A percentile compares a stretch with the other conserved stretches of the same genome.
Conservation (phyloP, 2,888 invertebrate species). For the Darwinula stevensoni region DNA sequence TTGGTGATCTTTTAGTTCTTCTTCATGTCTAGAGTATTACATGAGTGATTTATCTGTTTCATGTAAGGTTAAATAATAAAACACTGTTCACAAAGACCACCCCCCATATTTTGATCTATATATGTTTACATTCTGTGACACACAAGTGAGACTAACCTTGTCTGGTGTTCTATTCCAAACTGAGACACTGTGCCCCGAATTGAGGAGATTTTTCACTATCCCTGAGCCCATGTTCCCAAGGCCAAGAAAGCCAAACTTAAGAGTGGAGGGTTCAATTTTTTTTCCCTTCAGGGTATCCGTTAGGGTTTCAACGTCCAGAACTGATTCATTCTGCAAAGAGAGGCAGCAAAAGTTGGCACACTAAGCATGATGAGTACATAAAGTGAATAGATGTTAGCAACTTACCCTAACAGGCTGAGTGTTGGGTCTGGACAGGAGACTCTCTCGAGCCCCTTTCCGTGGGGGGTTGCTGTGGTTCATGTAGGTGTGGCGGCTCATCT, state of each 20-base stretch:
- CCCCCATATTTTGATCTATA: too few relatives aligned
- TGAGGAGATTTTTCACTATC: slow-evolving; percentile 74
- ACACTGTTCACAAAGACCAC: too few relatives aligned
- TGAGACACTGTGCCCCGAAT: slow-evolving; percentile 70
- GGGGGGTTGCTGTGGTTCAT: background rate
- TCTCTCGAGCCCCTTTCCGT: background rate
- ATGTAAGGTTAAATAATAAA: too few relatives aligned
- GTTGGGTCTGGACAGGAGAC: background rate
- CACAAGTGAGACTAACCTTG: slow-evolving; percentile 40
- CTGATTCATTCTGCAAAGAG: slow-evolving; percentile 40
- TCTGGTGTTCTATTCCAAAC: slow-evolving; percentile 77
- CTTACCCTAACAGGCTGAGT: too few relatives aligned
- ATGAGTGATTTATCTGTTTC: too few relatives aligned
- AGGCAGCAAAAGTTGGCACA: too few relatives aligned
- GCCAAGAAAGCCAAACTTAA: slow-evolving; percentile 79
- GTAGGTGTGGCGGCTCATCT: too few relatives aligned
- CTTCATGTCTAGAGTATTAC: too few relatives aligned
- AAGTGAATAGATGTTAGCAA: too few relatives aligned
- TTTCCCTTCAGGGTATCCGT: slow-evolving; percentile 49
- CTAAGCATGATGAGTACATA: too few relatives aligned
- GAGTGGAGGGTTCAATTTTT: slow-evolving; percentile 50
- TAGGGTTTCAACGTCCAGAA: slow-evolving; percentile 40
- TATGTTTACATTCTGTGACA: too few relatives aligned
- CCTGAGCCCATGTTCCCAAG: slow-evolving; percentile 84
- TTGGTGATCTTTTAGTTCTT: too few relatives aligned